These are phyloP conservation scores for Frieseomelitta varia DNA, from an alignment of 1,140 invertebrate genomes.

Conservation along the genomic window DNA sequence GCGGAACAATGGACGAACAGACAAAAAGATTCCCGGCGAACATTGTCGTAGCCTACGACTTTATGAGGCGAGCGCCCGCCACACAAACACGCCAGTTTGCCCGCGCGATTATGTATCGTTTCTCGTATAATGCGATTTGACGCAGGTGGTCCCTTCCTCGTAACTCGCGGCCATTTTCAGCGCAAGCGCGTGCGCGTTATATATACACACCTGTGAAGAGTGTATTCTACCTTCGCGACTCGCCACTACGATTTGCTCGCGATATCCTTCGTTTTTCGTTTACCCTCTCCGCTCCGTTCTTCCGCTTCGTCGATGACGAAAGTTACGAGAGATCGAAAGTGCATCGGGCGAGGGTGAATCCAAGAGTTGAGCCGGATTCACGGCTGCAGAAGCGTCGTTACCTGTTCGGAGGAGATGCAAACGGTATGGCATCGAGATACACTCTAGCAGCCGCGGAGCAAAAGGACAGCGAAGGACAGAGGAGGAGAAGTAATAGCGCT, in stretches of 20 bases:
- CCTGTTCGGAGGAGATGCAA: background rate
- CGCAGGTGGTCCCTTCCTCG: slow-evolving; percentile 70
- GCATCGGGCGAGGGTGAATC: too few relatives aligned
- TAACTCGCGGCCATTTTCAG: slow-evolving; percentile 68
- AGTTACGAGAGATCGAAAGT: background rate
- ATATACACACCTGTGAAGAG: background rate
- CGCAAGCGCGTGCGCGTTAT: slow-evolving; percentile 58
- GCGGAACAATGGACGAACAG: slow-evolving; percentile 55
- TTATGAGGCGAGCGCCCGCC: slow-evolving; percentile 49
- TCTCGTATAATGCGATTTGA: slow-evolving; percentile 72
- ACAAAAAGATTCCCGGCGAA: slow-evolving; percentile 44
- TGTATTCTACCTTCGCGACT: too few relatives aligned
- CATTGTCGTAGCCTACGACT: slow-evolving; percentile 55
- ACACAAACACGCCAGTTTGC: slow-evolving; percentile 57
- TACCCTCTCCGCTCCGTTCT: background rate
- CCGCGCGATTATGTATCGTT: slow-evolving; percentile 72
- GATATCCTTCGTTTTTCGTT: too few relatives aligned
- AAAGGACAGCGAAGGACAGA: slow-evolving; percentile 38
- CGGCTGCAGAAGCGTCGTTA: background rate
- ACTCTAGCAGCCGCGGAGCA: slow-evolving; percentile 35
- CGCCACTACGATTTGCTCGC: background rate
- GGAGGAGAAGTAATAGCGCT: slow-evolving; percentile 39
- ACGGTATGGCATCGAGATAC: slow-evolving; percentile 31
- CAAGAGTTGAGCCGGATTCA: too few relatives aligned
- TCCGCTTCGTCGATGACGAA: background rate